These are phyloP conservation scores for Meloidogyne floridensis DNA, from an alignment of 1,140 invertebrate species.

Conservation along the genomic window DNA sequence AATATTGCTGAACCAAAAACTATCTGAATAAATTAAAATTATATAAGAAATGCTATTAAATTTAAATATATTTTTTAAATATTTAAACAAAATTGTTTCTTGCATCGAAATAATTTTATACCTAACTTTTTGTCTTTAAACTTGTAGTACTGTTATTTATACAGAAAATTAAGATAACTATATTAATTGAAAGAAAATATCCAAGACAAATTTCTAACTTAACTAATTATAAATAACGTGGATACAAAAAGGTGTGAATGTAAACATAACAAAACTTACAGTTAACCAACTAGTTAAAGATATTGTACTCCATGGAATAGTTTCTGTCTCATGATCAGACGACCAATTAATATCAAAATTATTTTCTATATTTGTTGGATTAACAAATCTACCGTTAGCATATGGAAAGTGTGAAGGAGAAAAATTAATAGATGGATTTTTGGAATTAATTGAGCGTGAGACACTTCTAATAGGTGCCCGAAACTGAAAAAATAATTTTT, in stretches of 20 bases:
- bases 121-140: too few relatives aligned
- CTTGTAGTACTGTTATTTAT: too few relatives aligned
- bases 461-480: slow-evolving; percentile 11
- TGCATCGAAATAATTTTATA: too few relatives aligned
- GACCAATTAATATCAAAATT: slow-evolving; percentile 11
- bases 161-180: too few relatives aligned
- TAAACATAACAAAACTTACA: background rate
- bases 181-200: too few relatives aligned
- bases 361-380: slow-evolving; percentile 1
- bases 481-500: background rate
- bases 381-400: background rate
- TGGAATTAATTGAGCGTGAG: slow-evolving; percentile 16
- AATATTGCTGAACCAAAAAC: slow-evolving; percentile 32
- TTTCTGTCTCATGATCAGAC: slow-evolving; percentile 19
- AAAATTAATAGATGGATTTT: slow-evolving; percentile 22
- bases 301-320: slow-evolving; percentile 26
- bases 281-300: slow-evolving; percentile 24
- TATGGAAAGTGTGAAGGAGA: slow-evolving; percentile 5
- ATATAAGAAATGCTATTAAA: too few relatives aligned
- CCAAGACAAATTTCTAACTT: too few relatives aligned
- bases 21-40: background rate
- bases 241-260: too few relatives aligned
- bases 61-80: background rate
- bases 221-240: too few relatives aligned
- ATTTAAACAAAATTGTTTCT: too few relatives aligned